Conservation (phyloP, 2,888 invertebrate species). For the Dilophus febrilis region DNA sequence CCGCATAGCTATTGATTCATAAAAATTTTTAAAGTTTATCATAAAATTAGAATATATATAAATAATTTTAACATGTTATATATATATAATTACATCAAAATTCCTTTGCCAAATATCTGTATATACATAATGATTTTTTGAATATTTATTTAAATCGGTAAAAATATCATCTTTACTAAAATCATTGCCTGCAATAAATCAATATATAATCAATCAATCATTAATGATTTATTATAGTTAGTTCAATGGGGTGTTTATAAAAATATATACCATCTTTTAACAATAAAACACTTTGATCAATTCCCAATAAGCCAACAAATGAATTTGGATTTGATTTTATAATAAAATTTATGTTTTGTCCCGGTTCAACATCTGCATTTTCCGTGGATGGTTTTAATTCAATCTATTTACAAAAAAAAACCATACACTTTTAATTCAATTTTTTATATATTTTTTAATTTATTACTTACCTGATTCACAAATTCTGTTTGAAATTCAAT, state of each 20-base stretch:
- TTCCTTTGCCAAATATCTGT: no score
- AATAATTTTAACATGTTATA: no score
- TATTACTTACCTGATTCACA: no score
- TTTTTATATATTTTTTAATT: no score
- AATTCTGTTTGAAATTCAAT: slow-evolving; percentile 49
- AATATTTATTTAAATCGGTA: slow-evolving; percentile 42
- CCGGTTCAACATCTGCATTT: slow-evolving; percentile 60
- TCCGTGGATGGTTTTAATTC: slow-evolving; percentile 44
- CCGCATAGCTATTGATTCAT: no score
- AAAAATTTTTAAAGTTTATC: no score
- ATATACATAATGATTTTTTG: slow-evolving; percentile 25
- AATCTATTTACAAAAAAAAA: slow-evolving; percentile 32
- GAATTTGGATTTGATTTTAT: slow-evolving; percentile 72
- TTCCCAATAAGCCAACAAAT: slow-evolving; percentile 69
- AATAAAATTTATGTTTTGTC: slow-evolving; percentile 56
- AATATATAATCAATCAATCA: no score
- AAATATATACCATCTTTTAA: slow-evolving; percentile 33
- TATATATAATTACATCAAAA: no score
- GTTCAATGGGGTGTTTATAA: neutral
- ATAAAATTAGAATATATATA: no score
- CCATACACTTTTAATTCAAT: no score
- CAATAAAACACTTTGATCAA: slow-evolving; percentile 65
- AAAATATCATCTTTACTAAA: slow-evolving; percentile 36
- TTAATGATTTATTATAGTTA: neutral
- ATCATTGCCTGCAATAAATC: slow-evolving; percentile 21